Evolutionary conservation across 2,888 invertebrate species (phyloP).

Genomic region (Loripinus fragilis): DNA sequence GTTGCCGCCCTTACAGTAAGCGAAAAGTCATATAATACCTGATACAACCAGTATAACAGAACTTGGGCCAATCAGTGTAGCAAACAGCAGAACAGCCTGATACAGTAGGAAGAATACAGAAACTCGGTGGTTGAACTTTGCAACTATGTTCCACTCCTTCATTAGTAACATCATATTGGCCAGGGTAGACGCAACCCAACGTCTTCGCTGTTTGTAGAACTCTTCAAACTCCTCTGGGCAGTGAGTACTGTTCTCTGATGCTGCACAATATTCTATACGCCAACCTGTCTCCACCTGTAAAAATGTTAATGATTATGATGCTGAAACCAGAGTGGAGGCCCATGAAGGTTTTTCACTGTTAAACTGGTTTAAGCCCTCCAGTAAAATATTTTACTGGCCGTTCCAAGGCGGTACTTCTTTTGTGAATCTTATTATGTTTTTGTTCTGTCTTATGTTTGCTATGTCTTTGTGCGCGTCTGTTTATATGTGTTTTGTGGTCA

Average conservation of each 20-base stretch:
- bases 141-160: slow-evolving; percentile 52
- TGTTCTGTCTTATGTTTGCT: too few relatives aligned
- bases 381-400: too few relatives aligned
- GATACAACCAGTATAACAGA: slow-evolving; percentile 73
- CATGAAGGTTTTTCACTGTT: too few relatives aligned
- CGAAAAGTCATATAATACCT: too few relatives aligned
- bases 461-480: too few relatives aligned
- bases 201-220: slow-evolving; percentile 79
- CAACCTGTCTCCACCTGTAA: slow-evolving; percentile 69
- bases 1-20: too few relatives aligned
- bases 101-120: slow-evolving; percentile 76
- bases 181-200: slow-evolving; percentile 80
- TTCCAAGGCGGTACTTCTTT: too few relatives aligned
- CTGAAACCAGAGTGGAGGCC: too few relatives aligned
- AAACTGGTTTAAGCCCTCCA: too few relatives aligned
- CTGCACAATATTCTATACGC: slow-evolving; percentile 81
- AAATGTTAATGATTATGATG: too few relatives aligned
- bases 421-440: too few relatives aligned
- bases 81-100: slow-evolving; percentile 75
- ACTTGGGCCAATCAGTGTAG: slow-evolving; percentile 76
- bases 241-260: slow-evolving; percentile 77
- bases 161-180: slow-evolving; percentile 63
- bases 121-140: slow-evolving; percentile 72
- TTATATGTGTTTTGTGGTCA: too few relatives aligned
- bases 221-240: slow-evolving; percentile 81